Base-by-base conservation (phyloP, 53 echinoderm and acorn worm species). In the Zoroaster sp. region DNA sequence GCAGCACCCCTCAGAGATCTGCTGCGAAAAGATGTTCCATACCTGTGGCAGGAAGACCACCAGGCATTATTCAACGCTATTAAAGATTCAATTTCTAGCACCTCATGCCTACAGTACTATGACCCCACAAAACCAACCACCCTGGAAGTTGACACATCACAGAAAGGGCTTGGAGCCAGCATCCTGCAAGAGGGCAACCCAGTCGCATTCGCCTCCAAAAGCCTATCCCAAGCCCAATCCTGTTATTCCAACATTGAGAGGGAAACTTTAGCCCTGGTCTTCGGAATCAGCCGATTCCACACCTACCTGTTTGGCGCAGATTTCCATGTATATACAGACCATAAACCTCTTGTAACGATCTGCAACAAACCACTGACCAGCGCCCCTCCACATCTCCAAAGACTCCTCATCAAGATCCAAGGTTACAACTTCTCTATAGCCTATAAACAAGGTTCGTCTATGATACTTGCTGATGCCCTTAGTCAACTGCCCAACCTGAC, bases 161-260 rank as follows among this genome's bases (percentile, higher is more conserved):
- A 66, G 69, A 87, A 77, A 55, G 91, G 86, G 1, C 53, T 59
- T 12, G 91, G 86, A 18, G 91, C 86, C 5, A 41, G 86, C 31
- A 35, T 91, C 4, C 86, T 93, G 14, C 90, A 89, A 40, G 78
- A 89, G 31, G 74, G 41, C 49, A 80, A 81, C 72, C 89, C 89
- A 0, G 75, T 92, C 5, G 94, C 92, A 4, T 92, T 92, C 41
- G 86, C 94, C 1, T 89, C 92, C 73, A 94, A 94, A 72, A 78
- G 66, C 33, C 69, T 92, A 0, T 76, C 92, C 63, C 13, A 55
- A 78, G 80, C 94, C 11, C 75, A 92, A 47, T 59, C 78, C 11
- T 92, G 92, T 59, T 94, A 94, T 71, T 94, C 89, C 1, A 94
- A 92, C 75, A 94, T 94, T 14, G 92, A 94, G 41, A 55, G 94